phyloP scores from a whole-genome alignment of 2,797 vertebrate genomes.

The Eremophila alpestris region DNA sequence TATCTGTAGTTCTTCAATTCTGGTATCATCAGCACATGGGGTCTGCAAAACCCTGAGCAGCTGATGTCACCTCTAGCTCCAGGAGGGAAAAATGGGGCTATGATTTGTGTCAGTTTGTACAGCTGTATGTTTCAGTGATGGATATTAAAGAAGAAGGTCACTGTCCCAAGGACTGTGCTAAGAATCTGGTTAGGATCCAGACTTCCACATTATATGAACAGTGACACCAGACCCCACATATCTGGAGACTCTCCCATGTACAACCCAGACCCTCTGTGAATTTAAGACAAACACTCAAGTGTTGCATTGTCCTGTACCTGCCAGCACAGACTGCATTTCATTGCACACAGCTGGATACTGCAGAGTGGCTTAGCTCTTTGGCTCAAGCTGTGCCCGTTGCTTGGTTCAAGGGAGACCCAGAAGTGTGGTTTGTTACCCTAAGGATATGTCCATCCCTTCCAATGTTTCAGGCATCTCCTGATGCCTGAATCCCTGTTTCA shows the following conservation, averaged over 20 bases:
- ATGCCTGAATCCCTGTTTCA: no score
- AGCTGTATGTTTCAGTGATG: background rate
- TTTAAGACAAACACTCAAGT: background rate
- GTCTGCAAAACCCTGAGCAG: background rate
- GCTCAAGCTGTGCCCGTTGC: background rate
- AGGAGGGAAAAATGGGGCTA: background rate
- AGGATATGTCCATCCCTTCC: background rate
- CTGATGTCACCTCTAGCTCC: background rate
- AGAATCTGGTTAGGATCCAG: background rate
- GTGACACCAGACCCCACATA: background rate
- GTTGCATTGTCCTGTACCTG: background rate
- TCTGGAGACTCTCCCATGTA: background rate
- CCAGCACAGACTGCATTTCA: background rate
- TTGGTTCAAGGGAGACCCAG: background rate
- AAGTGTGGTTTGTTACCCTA: background rate
- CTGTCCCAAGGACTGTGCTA: background rate
- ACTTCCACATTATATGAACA: background rate
- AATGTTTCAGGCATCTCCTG: accelerated
- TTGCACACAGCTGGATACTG: background rate
- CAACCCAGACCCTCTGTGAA: background rate
- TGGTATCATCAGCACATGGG: background rate
- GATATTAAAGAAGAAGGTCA: background rate
- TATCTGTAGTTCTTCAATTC: background rate
- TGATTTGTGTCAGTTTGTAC: background rate
- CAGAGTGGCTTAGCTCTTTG: background rate